Evolutionary conservation across 2,888 invertebrate species (phyloP), one percentile per base, ranked within the genome.

Genomic region (Junonia oenone): DNA sequence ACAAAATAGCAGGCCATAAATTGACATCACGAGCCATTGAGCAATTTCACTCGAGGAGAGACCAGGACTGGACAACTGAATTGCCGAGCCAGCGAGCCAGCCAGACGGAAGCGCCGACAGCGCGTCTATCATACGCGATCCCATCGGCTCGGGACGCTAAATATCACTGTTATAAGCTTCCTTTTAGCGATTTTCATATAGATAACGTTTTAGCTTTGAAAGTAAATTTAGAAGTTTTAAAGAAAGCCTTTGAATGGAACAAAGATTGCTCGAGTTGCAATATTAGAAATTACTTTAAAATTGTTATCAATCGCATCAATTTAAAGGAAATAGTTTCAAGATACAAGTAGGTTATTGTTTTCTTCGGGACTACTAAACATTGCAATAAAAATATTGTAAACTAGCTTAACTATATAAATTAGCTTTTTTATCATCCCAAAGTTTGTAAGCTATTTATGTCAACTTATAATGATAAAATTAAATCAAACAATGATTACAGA

Each of bases 401-500:
- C n/a, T n/a, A n/a, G n/a, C n/a, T n/a, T n/a, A n/a, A n/a, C n/a
- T n/a, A n/a, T n/a, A n/a, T n/a, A n/a, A n/a, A n/a, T n/a, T n/a
- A n/a, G n/a, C n/a, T n/a, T n/a, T n/a, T n/a, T n/a, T n/a, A n/a
- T n/a, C n/a, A n/a, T n/a, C n/a, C n/a, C n/a, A n/a, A n/a, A n/a
- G n/a, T n/a, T n/a, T n/a, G n/a, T n/a, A n/a, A n/a, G n/a, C n/a
- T n/a, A n/a, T n/a, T n/a, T n/a, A n/a, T n/a, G n/a, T n/a, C n/a
- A n/a, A n/a, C n/a, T n/a, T n/a, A n/a, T n/a, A n/a, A 22, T 22
- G 31, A 27, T 31, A 11, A 31, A 8, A 31, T 4, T 31, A 8
- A 11, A 11, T 31, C 6, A 31, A 31, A n/a, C 1, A 14, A 14
- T 11, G n/a, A 35, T 33, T 13, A 8, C 78, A 96, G 96, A 62